Base-by-base conservation (phyloP, 2,797 vertebrate species). In the Xiphophorus birchmanni region DNA sequence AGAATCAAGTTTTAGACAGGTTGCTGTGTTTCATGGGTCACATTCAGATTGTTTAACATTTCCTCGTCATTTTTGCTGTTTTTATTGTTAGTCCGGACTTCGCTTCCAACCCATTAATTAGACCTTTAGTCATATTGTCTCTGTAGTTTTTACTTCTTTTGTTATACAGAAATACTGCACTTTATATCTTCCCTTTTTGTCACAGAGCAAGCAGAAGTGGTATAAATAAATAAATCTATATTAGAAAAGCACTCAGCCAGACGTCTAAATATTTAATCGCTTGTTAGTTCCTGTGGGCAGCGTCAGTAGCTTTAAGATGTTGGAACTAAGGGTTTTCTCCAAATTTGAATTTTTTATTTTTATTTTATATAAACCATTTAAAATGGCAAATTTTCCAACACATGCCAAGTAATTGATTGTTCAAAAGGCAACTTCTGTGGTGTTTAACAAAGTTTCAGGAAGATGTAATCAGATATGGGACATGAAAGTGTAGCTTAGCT, bases 181-280 rank as follows among this genome's bases (percentile, higher is more conserved):
- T 90, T 86, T 78, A 84, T 89, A 85, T 85, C 74, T 23, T 1
- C 2, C 50, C 12, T 87, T 83, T 82, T 83, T 80, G 73, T 89
- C 76, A 71, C 60, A 78, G 81, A 91, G 84, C 13, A 56, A 91
- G 81, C 80, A 86, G 82, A 75, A 50, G 81, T 74, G 29, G 73
- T 84, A 92, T 93, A 75, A 95, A 94, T 93, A 93, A 93, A 89
- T 94, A 77, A 91, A 91, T 89, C 79, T 74, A 67, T 86, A 89
- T 91, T 89, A 89, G 89, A 91, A 89, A 63, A 92, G 93, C 90
- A 91, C 89, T 90, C 82, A 79, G 87, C 56, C 5, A 84, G 75
- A 84, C 78, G 87, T 77, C 82, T 94, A 84, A 93, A 94, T 94
- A 92, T 95, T 93, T 94, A 86, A 94, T 93, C 40, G 73, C 11